Evolutionary conservation across 1,140 invertebrate genomes (phyloP), one percentile per base, ranked within the genome.

Genomic region (Drosophila tsacasi): DNA sequence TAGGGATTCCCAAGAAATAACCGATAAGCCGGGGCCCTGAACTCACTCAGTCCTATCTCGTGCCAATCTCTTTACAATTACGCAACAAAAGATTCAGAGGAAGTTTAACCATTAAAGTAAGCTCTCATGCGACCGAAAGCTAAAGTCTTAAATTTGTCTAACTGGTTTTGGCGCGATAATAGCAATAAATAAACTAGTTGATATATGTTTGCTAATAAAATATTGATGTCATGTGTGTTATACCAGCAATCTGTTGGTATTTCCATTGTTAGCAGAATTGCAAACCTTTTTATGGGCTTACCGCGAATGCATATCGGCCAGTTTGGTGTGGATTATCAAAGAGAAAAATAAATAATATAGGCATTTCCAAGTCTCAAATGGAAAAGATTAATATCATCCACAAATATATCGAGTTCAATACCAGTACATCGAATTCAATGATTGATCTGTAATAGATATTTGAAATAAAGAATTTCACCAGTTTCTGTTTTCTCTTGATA

Each of bases 401-500:
- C 27, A 30, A n/a, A n/a, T n/a, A n/a, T n/a, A n/a, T n/a, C n/a
- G n/a, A n/a, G n/a, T n/a, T n/a, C n/a, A n/a, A n/a, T n/a, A n/a
- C n/a, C n/a, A n/a, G n/a, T n/a, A n/a, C n/a, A n/a, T n/a, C n/a
- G n/a, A n/a, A n/a, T n/a, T n/a, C n/a, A n/a, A n/a, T n/a, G n/a
- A n/a, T 17, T 25, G 4, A 59, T 5, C 12, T 17, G 23, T 21
- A 23, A 64, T 13, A n/a, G 1, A 15, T 10, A n/a, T 4, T 15
- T 5, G 5, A 44, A 32, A 21, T 21, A 57, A 49, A 19, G 13
- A 27, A 66, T 49, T 6, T 12, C 27, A 27, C 4, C 32, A 32
- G 30, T 32, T 17, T 25, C 30, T 13, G 13, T 17, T 67, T 76
- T 58, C 27, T 52, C 27, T 75, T 23, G 50, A 75, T 74, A 77